Evolutionary conservation across 2,888 invertebrate species (phyloP).

Genomic region (Caenorhabditis plicata): DNA sequence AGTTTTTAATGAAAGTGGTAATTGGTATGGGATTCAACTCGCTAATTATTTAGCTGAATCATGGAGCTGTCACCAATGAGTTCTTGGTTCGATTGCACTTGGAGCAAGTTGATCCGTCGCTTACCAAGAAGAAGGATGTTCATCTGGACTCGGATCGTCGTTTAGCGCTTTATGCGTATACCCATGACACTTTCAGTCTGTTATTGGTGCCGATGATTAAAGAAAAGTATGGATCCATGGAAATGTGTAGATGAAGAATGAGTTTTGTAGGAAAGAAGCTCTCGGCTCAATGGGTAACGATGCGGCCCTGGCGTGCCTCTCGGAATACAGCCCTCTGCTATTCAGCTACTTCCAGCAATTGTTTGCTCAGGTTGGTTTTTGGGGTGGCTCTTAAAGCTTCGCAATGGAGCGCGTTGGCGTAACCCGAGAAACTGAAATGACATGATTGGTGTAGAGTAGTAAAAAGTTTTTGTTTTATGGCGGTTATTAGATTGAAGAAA

Average conservation of each 20-base stretch:
- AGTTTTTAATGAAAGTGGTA: no score
- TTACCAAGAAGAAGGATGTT: constrained; percentile 44
- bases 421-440: not conserved
- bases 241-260: not conserved
- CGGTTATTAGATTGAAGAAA: not conserved
- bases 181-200: constrained; percentile 90
- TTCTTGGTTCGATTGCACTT: constrained; percentile 58
- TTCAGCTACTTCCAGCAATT: constrained; percentile 98
- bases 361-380: constrained; percentile 94
- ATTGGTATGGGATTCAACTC: no score
- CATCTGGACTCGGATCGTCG: constrained; percentile 76
- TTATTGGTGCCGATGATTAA: constrained; percentile 92
- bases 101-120: constrained; percentile 36
- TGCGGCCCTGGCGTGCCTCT: constrained; percentile 92
- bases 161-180: constrained; percentile 87
- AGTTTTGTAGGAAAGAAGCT: constrained; percentile 82
- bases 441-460: constrained; percentile 10
- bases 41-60: constrained; percentile 56
- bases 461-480: constrained; percentile 8
- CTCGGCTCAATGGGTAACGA: constrained; percentile 99
- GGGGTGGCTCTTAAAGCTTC: no score
- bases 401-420: no score
- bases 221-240: constrained; percentile 74
- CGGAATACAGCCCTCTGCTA: constrained; percentile 87
- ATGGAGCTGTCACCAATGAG: constrained; percentile 65